These are phyloP conservation scores for Celastrina argiolus DNA, from an alignment of 2,888 invertebrate genomes.

Conservation along the genomic window DNA sequence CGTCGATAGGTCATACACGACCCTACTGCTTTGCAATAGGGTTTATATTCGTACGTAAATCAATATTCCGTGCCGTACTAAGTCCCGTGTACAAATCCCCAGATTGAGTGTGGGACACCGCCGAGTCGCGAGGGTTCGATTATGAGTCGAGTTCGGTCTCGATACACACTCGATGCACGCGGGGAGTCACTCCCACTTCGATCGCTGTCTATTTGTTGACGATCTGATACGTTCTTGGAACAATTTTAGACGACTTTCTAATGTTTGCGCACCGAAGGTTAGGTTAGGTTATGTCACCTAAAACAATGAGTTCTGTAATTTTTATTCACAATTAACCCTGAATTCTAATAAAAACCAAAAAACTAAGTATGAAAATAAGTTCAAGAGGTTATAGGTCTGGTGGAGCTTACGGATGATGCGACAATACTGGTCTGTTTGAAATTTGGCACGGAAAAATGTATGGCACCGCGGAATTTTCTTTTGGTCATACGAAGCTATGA, in stretches of 20 bases:
- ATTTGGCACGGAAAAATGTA: too few relatives aligned
- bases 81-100: conserved; percentile 58
- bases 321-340: too few relatives aligned
- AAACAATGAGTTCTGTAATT: neutral
- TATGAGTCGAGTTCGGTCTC: conserved; percentile 64
- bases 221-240: conserved; percentile 38
- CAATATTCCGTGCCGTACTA: conserved; percentile 31
- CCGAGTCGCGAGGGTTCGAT: conserved; percentile 55
- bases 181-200: conserved; percentile 56
- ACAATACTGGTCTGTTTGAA: too few relatives aligned
- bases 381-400: too few relatives aligned
- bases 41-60: conserved; percentile 40
- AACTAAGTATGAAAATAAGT: neutral
- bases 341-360: neutral
- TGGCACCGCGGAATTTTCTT: too few relatives aligned
- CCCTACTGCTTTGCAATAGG: conserved; percentile 37
- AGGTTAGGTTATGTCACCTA: too few relatives aligned
- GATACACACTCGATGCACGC: conserved; percentile 68
- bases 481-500: too few relatives aligned
- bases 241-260: neutral
- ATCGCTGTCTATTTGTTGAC: conserved; percentile 48
- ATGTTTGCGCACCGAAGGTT: too few relatives aligned
- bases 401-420: too few relatives aligned
- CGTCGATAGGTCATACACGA: neutral
- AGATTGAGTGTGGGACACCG: conserved; percentile 67